phyloP scores from a whole-genome alignment of 2,888 invertebrate species.

The Tinea pellionella region DNA sequence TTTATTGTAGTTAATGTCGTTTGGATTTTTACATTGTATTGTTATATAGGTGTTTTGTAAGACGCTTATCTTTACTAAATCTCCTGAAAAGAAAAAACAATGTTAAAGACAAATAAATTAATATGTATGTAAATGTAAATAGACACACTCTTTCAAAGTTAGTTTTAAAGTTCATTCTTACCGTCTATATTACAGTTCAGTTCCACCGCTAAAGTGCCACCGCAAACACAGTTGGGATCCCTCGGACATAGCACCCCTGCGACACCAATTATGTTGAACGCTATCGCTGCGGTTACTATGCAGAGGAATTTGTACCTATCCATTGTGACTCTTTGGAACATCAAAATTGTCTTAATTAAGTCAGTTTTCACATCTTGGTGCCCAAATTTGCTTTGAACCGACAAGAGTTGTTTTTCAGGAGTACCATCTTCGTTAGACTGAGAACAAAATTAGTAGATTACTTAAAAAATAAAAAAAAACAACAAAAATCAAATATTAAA shows the following conservation, averaged over 20 bases:
- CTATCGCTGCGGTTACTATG: constrained; percentile 39
- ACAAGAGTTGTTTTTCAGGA: not conserved
- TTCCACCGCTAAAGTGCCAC: constrained; percentile 55
- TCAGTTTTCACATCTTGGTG: constrained; percentile 19
- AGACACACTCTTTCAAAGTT: not conserved
- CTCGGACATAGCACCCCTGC: constrained; percentile 43
- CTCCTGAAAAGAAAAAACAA: constrained; percentile 43
- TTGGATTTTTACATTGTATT: constrained; percentile 52
- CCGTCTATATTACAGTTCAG: constrained; percentile 62
- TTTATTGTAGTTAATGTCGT: constrained; percentile 49
- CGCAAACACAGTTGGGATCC: constrained; percentile 63
- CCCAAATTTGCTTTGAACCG: constrained; percentile 6
- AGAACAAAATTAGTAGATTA: constrained; percentile 12
- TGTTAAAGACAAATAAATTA: not conserved
- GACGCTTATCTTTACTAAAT: constrained; percentile 48
- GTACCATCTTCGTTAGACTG: constrained; percentile 14
- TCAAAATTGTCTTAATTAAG: not conserved
- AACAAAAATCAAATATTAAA: not conserved
- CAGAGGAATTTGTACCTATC: constrained; percentile 45
- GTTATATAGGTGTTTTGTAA: constrained; percentile 53
- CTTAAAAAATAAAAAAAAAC: not conserved
- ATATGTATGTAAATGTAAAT: not conserved
- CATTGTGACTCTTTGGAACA: not conserved
- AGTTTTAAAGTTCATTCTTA: constrained; percentile 23
- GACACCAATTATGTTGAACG: constrained; percentile 51